Evolutionary conservation across 2,113 vertebrate genomes (phyloP).

Genomic region (Anthoscopus minutus): DNA sequence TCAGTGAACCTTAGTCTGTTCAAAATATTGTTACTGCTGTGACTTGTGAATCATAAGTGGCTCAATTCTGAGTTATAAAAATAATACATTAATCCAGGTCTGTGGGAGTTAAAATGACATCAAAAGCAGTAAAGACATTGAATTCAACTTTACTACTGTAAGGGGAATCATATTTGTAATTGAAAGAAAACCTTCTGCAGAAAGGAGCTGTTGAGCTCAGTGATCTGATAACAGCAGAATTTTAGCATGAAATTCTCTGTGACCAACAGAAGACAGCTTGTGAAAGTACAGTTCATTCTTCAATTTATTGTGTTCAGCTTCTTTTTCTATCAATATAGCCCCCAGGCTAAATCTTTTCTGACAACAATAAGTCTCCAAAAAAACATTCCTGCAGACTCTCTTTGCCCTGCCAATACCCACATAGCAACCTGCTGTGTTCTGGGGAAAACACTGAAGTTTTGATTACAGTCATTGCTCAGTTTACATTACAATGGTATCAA

Average conservation of each 20-base stretch:
- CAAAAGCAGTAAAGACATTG: not conserved
- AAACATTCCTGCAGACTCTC: not conserved
- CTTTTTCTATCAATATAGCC: not conserved
- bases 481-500: not conserved
- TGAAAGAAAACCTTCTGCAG: not conserved
- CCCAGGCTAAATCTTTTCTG: not conserved
- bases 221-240: not conserved
- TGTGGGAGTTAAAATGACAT: not conserved
- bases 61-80: not conserved
- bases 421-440: not conserved
- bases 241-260: not conserved
- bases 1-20: not conserved
- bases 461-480: conserved; percentile 14
- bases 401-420: not conserved
- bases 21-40: not conserved
- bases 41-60: not conserved
- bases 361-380: not conserved
- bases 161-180: not conserved
- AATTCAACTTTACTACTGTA: not conserved
- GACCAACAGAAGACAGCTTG: not conserved
- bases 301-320: not conserved
- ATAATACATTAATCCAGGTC: not conserved
- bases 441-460: conserved; percentile 13
- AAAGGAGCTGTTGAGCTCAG: not conserved
- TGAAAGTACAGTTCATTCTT: not conserved